Percentiles rank a stretch among this genome's conserved stretches.
Evolutionary conservation across 2,888 invertebrate species (phyloP).

Genomic region (Amblyjoppa fuscipennis): DNA sequence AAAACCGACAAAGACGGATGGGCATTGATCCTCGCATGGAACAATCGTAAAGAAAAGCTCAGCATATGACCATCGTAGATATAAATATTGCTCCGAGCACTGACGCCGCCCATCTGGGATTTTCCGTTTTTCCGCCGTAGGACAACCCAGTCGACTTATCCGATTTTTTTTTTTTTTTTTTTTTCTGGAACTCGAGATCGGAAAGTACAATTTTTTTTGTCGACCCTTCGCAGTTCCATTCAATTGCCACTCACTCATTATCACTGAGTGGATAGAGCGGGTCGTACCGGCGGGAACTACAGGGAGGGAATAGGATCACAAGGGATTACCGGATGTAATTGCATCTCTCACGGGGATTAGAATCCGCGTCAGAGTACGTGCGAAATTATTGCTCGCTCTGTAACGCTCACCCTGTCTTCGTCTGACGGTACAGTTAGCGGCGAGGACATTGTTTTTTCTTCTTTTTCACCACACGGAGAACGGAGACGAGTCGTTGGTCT

Average conservation of each 20-base stretch:
- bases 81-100: background rate
- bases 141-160: constrained; percentile 1
- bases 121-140: background rate
- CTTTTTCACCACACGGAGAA: background rate
- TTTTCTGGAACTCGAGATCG: background rate
- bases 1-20: constrained; percentile 7
- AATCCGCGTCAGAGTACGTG: constrained; percentile 38
- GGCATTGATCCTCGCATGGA: background rate
- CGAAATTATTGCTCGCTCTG: constrained; percentile 35
- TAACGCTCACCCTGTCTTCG: background rate
- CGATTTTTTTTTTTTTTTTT: background rate
- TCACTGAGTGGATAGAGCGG: background rate
- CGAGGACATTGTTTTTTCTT: background rate
- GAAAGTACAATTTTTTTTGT: background rate
- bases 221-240: constrained; percentile 25
- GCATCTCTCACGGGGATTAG: constrained; percentile 45
- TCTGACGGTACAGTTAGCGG: background rate
- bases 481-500: background rate
- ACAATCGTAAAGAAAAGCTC: background rate
- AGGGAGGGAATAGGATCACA: constrained; percentile 17
- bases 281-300: background rate
- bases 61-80: background rate
- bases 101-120: background rate
- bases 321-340: constrained; percentile 52
- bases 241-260: constrained; percentile 32